Evolutionary conservation across 1,140 invertebrate species (phyloP).

Genomic region (Wasmannia auropunctata): DNA sequence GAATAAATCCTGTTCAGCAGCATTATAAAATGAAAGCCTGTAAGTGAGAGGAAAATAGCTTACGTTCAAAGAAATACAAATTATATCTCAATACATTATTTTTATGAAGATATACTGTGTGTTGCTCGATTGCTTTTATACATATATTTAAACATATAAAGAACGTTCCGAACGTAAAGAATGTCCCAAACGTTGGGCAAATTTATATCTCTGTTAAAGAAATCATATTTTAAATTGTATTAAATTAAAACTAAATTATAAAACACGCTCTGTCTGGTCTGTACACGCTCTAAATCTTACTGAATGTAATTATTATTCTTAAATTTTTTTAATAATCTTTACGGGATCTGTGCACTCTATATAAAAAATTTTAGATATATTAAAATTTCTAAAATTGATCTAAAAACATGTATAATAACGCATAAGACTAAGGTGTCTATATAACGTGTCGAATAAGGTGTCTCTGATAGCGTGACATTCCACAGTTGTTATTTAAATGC

Average conservation of each 20-base stretch:
- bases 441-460: conserved; percentile 56
- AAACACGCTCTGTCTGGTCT: too few relatives aligned
- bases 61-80: neutral
- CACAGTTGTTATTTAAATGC: conserved; percentile 72
- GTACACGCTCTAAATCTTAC: neutral
- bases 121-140: neutral
- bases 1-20: neutral
- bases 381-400: neutral
- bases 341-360: neutral
- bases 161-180: too few relatives aligned
- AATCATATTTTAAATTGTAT: neutral
- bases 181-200: neutral
- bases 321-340: neutral
- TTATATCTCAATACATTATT: neutral
- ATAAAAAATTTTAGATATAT: neutral
- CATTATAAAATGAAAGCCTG: neutral
- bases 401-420: neutral
- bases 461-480: conserved; percentile 70
- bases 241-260: neutral
- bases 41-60: neutral
- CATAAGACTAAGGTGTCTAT: too few relatives aligned
- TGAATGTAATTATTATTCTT: neutral
- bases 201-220: neutral
- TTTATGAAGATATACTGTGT: neutral
- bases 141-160: neutral